A percentile compares a stretch with the other conserved stretches of the same genome.
phyloP scores from a whole-genome alignment of 1,140 invertebrate genomes.

The Ceratitis capitata region DNA sequence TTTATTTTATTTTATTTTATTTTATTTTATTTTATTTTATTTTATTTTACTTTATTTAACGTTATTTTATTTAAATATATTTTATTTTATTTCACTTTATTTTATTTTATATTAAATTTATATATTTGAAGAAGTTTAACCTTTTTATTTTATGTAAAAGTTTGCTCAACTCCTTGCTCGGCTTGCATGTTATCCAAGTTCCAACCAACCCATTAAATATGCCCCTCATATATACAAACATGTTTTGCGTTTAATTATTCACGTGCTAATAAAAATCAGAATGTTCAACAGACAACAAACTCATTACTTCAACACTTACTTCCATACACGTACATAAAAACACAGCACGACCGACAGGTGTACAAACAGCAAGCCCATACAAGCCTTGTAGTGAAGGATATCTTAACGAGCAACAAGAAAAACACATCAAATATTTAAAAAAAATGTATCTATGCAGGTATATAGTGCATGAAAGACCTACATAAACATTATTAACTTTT shows the following conservation, averaged over 20 bases:
- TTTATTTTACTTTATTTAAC: too few relatives aligned
- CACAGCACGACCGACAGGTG: too few relatives aligned
- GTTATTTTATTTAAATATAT: too few relatives aligned
- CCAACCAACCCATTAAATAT: not conserved
- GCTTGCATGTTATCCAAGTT: too few relatives aligned
- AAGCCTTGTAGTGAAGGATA: not conserved
- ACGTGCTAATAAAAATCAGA: not conserved
- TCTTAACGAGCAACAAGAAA: not conserved
- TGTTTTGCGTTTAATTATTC: not conserved
- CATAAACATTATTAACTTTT: not conserved
- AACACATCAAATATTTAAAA: not conserved
- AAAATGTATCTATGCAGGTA: not conserved
- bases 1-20: too few relatives aligned
- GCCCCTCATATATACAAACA: not conserved
- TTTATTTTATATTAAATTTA: too few relatives aligned
- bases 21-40: too few relatives aligned
- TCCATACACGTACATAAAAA: not conserved
- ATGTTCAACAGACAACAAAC: not conserved
- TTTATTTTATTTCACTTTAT: too few relatives aligned
- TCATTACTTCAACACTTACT: not conserved
- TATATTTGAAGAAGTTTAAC: too few relatives aligned
- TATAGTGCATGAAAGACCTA: not conserved
- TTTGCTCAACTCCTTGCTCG: too few relatives aligned
- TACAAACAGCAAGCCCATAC: not conserved
- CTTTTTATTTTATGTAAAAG: too few relatives aligned